Percentiles rank a stretch among this genome's conserved stretches.
Conservation (phyloP, 2,797 vertebrate species). For the Coccyzus lansbergi region DNA sequence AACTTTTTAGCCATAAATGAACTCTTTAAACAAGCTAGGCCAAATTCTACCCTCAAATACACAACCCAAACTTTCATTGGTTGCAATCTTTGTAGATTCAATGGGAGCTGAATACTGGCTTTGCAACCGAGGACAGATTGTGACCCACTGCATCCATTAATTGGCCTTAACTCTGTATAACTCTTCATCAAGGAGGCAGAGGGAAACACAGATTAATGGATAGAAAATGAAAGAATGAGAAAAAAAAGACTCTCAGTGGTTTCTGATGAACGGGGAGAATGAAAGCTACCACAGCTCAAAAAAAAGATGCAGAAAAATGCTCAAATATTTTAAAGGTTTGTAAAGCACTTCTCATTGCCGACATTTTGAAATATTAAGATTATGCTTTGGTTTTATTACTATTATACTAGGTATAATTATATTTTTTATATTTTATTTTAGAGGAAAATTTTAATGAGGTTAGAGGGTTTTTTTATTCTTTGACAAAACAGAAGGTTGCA, state of each 20-base stretch:
- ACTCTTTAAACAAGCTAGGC: background rate
- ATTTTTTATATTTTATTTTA: background rate
- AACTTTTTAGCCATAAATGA: background rate
- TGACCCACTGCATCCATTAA: conserved; percentile 41
- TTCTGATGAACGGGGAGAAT: background rate
- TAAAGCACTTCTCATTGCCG: background rate
- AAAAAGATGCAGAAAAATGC: background rate
- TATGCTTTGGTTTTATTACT: background rate
- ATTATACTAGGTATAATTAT: background rate
- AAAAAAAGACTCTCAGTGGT: background rate
- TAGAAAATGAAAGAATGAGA: background rate
- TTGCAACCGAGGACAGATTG: conserved; percentile 33
- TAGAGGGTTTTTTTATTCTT: background rate
- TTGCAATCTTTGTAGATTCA: background rate
- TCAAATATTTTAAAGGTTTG: background rate
- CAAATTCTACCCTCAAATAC: conserved; percentile 5
- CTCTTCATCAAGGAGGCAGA: conserved; percentile 3
- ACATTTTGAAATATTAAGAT: background rate
- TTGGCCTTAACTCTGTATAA: background rate
- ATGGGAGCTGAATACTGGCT: background rate
- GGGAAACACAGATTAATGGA: conserved; percentile 26
- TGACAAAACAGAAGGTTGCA: background rate
- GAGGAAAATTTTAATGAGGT: background rate
- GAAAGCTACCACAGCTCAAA: background rate
- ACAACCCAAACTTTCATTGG: background rate